Evolutionary conservation across 2,113 vertebrate genomes (phyloP).

Genomic region (Echinops telfairi): DNA sequence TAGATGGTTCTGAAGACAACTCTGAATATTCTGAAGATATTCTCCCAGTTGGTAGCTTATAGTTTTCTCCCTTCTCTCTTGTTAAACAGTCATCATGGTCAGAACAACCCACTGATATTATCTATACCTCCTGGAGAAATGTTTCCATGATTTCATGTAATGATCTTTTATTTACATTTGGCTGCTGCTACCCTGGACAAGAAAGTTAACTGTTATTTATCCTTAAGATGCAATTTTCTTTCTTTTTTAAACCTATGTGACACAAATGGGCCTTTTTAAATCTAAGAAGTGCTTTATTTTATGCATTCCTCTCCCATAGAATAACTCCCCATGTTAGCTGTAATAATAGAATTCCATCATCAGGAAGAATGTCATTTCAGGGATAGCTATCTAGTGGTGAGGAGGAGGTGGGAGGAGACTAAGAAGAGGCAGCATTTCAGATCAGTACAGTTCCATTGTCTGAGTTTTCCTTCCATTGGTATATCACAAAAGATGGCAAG

Average conservation of each 20-base stretch:
- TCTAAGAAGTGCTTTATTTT: constrained; percentile 58
- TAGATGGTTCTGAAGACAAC: no score
- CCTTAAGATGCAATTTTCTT: constrained; percentile 60
- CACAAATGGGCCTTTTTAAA: constrained; percentile 22
- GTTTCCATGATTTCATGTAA: constrained; percentile 27
- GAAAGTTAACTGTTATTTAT: constrained; percentile 58
- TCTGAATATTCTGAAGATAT: background rate
- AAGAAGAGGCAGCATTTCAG: constrained; percentile 64
- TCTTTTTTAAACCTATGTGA: constrained; percentile 4
- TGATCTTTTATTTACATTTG: constrained; percentile 54
- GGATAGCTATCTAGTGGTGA: fast-evolving
- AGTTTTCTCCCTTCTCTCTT: background rate
- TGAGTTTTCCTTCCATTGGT: constrained; percentile 55
- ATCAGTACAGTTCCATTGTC: constrained; percentile 49
- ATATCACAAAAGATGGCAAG: constrained; percentile 67
- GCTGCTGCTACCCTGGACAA: background rate
- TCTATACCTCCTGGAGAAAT: background rate
- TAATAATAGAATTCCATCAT: constrained; percentile 65
- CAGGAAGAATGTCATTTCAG: constrained; percentile 60
- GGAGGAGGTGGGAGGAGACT: constrained; percentile 9
- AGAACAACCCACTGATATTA: background rate
- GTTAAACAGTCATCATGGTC: background rate
- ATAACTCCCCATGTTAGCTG: background rate
- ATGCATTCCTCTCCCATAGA: background rate
- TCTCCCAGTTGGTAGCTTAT: background rate